Percentiles rank a stretch among this genome's conserved stretches.
These are phyloP conservation scores for Euura saliciscinereae DNA, from an alignment of 1,140 invertebrate genomes.

Conservation along the genomic window DNA sequence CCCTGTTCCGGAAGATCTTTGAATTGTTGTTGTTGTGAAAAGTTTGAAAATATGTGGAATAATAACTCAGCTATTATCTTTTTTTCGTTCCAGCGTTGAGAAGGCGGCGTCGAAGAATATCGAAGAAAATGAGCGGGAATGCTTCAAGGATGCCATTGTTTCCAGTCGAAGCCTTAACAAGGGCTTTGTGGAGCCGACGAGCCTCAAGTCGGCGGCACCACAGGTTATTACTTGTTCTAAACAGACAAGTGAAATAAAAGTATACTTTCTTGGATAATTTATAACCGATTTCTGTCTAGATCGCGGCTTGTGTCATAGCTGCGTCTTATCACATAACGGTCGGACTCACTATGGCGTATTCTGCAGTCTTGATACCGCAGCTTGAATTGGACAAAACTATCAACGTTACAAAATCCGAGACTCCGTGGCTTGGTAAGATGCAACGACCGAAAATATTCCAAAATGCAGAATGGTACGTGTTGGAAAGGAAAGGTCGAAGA, in stretches of 20 bases:
- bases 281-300: slow-evolving; percentile 38
- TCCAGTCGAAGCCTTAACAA: slow-evolving; percentile 52
- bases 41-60: no score
- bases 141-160: slow-evolving; percentile 53
- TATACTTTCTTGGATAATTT: background rate
- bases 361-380: slow-evolving; percentile 64
- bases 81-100: slow-evolving; percentile 40
- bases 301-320: slow-evolving; percentile 61
- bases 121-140: slow-evolving; percentile 51
- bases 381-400: slow-evolving; percentile 52
- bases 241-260: no score
- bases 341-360: slow-evolving; percentile 64
- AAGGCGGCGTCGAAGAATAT: slow-evolving; percentile 53
- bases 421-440: slow-evolving; percentile 60
- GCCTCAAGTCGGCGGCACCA: slow-evolving; percentile 41
- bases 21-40: no score
- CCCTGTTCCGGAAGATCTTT: no score
- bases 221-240: slow-evolving; percentile 33
- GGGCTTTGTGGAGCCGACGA: slow-evolving; percentile 43
- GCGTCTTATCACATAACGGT: slow-evolving; percentile 65
- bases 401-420: slow-evolving; percentile 50
- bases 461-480: background rate
- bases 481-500: background rate
- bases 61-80: background rate
- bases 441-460: background rate